A percentile compares a stretch with the other conserved stretches of the same genome.
Evolutionary conservation across 2,113 vertebrate genomes (phyloP).

Genomic region (Gymnobelideus leadbeateri): DNA sequence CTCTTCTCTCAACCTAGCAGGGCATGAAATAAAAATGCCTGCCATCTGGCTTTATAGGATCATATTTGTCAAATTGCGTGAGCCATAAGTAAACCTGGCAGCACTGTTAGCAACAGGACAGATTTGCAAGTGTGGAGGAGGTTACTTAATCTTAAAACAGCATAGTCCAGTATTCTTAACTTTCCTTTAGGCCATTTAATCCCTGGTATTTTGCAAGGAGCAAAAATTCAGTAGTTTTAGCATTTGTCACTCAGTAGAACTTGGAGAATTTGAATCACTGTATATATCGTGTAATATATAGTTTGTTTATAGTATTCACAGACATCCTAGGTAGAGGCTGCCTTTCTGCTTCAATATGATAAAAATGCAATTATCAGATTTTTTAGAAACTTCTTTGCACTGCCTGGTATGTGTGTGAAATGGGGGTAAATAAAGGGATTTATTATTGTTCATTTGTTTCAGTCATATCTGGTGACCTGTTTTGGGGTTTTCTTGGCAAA

Average conservation of each 20-base stretch:
- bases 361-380: neutral
- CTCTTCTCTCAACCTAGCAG: constrained; percentile 25
- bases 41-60: constrained; percentile 27
- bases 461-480: neutral
- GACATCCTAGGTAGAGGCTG: neutral
- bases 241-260: constrained; percentile 29
- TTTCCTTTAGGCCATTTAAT: neutral
- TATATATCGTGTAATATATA: neutral
- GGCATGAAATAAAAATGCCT: neutral
- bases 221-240: constrained; percentile 45
- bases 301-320: constrained; percentile 39
- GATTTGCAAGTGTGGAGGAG: constrained; percentile 30
- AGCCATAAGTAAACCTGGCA: constrained; percentile 45
- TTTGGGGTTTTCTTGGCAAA: neutral
- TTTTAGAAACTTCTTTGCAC: neutral
- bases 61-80: constrained; percentile 36
- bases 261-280: constrained; percentile 40
- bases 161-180: neutral
- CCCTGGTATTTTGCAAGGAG: neutral
- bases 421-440: neutral
- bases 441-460: neutral
- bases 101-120: neutral
- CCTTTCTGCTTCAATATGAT: constrained; percentile 3
- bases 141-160: constrained; percentile 30
- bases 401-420: neutral